Evolutionary conservation across 2,888 invertebrate species (phyloP).

Genomic region (Calliphora vomitoria): DNA sequence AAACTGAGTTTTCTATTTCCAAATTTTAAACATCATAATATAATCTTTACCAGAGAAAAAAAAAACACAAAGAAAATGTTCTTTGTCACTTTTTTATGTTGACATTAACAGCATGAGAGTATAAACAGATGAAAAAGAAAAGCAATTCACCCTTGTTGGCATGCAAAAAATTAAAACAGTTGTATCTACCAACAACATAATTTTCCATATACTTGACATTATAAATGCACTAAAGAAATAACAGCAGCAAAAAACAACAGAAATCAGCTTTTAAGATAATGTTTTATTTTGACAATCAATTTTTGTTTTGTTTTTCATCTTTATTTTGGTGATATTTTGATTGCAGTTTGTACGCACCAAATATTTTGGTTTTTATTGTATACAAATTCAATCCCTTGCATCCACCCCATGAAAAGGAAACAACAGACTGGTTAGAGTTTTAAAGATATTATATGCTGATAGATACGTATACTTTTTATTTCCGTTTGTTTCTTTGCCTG

Average conservation of each 20-base stretch:
- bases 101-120: slow-evolving; percentile 26
- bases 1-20: not conserved
- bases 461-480: slow-evolving; percentile 30
- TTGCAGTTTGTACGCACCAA: slow-evolving; percentile 53
- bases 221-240: slow-evolving; percentile 50
- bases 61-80: not conserved
- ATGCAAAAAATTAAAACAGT: slow-evolving; percentile 14
- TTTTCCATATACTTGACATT: slow-evolving; percentile 65
- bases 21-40: not conserved
- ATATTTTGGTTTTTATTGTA: not conserved
- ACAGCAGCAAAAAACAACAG: not conserved
- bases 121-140: slow-evolving; percentile 22
- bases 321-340: slow-evolving; percentile 39
- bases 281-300: slow-evolving; percentile 58
- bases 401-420: not conserved
- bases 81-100: not conserved
- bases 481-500: slow-evolving; percentile 44
- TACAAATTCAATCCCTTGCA: slow-evolving; percentile 4
- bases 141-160: slow-evolving; percentile 38
- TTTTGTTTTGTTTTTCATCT: slow-evolving; percentile 23
- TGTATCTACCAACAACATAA: slow-evolving; percentile 38
- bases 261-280: slow-evolving; percentile 63
- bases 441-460: slow-evolving; percentile 53
- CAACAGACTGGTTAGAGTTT: slow-evolving; percentile 39
- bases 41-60: not conserved